Base-by-base conservation (phyloP, 2,888 invertebrate species). In the Physocephala rufipes region DNA sequence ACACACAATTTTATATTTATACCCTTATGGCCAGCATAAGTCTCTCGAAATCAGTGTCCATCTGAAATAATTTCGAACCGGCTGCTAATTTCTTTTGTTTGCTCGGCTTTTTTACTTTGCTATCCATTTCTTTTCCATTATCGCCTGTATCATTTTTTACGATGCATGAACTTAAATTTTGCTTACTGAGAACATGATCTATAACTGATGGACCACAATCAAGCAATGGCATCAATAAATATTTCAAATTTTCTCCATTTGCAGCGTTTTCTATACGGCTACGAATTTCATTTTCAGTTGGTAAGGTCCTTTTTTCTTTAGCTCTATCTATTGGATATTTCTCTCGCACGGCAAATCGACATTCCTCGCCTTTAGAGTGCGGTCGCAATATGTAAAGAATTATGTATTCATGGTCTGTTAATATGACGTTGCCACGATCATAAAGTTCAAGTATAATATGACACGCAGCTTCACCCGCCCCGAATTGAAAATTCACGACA, bases 381-480 rank as follows among this genome's bases (percentile, higher is more conserved):
- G 97, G 96, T 51, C 98, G 88, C 2, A 99, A 87, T n/a, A 99
- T 92, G 86, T 97, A 95, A 13, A 99, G 88, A 80, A 98, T 99
- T 0, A 90, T 93, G 88, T 94, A 92, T 77, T 96, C 91, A 81
- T 90, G 88, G 87, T 99, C 99, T 0, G 98, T 96, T 4, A 99
- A 89, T 69, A 99, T 90, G 19, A 99, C 92, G 85, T 99, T 99
- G 68, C 99, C 98, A 79, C 95, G 88, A 86, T 99, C 99, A 81
- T 97, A 99, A 26, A 99, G 85, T 85, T 99, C 99, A 68, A 99
- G 83, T 78, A 99, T 94, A 0, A 99, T 89, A 85, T 99, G 99
- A 86, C 97, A 97, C 0, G 97, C 94, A 1, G 95, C 96, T 82
- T 97, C 96, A 0, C 93, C 93, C 3, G 90, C 91, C 15, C 99